These are phyloP conservation scores for Merodon equestris DNA, from an alignment of 2,888 invertebrate species.

Conservation along the genomic window DNA sequence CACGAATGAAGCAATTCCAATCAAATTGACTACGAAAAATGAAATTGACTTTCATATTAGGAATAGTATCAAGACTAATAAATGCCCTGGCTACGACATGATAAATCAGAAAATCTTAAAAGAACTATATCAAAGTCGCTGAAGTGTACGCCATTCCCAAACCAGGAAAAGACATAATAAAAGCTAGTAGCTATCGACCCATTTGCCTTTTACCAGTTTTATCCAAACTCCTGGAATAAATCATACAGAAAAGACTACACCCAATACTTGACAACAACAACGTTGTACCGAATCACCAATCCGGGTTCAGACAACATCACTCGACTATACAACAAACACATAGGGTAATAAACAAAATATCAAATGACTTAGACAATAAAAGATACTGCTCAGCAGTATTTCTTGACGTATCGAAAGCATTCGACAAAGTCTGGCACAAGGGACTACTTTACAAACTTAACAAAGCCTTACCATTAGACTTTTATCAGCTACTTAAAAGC, in stretches of 20 bases:
- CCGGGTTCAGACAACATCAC: not conserved
- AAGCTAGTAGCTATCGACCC: not conserved
- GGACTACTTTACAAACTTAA: not conserved
- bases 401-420: constrained; percentile 1
- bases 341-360: constrained; percentile 1
- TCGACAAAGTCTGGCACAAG: constrained; percentile 5
- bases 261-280: constrained; percentile 4
- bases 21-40: too few relatives aligned
- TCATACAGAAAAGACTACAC: not conserved
- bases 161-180: not conserved
- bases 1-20: too few relatives aligned
- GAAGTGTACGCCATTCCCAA: constrained; percentile 8
- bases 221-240: too few relatives aligned
- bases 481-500: too few relatives aligned
- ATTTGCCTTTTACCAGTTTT: too few relatives aligned
- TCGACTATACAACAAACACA: constrained; percentile 1
- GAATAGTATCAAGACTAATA: too few relatives aligned
- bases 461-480: too few relatives aligned
- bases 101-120: not conserved
- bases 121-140: not conserved
- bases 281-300: constrained; percentile 1
- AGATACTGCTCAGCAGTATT: constrained; percentile 3
- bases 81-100: not conserved
- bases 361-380: not conserved
- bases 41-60: too few relatives aligned